A percentile compares a stretch with the other conserved stretches of the same genome.
Conservation (phyloP, 2,888 invertebrate genomes). For the Amphipyra berbera region DNA sequence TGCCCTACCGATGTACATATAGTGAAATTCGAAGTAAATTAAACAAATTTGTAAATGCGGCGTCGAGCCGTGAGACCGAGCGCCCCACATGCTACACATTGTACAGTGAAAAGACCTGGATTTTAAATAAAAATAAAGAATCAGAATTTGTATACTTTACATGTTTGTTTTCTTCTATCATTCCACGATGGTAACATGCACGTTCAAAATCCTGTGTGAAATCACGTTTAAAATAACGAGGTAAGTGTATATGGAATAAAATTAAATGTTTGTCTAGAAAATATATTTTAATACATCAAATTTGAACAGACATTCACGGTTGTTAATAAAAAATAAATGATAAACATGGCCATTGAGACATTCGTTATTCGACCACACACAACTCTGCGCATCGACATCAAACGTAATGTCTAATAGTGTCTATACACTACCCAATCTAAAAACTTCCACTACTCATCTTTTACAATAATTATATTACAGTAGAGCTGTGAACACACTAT, state of each 20-base stretch:
- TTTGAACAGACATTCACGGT: conserved; percentile 86
- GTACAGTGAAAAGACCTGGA: conserved; percentile 77
- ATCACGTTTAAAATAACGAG: conserved; percentile 1
- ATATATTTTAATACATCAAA: conserved; percentile 89
- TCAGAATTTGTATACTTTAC: conserved; percentile 84
- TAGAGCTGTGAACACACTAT: conserved; percentile 76
- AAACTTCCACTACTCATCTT: conserved; percentile 65
- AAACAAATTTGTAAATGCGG: conserved; percentile 59
- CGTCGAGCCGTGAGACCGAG: conserved; percentile 62
- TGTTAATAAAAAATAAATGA: conserved; percentile 77
- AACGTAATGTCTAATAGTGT: conserved; percentile 62
- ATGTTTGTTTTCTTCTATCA: conserved; percentile 66
- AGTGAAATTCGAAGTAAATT: conserved; percentile 71
- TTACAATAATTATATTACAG: conserved; percentile 67
- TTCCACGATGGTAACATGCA: neutral
- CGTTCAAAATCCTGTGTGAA: neutral
- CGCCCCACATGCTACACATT: conserved; percentile 60
- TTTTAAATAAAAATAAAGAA: conserved; percentile 79
- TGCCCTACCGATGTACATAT: conserved; percentile 75
- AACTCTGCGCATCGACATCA: conserved; percentile 60
- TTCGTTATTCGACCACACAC: conserved; percentile 69
- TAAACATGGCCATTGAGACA: conserved; percentile 70
- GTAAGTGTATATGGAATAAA: conserved; percentile 45
- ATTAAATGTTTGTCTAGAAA: conserved; percentile 79
- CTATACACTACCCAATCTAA: conserved; percentile 68